Evolutionary conservation across 2,113 vertebrate genomes (phyloP), one percentile per base, ranked within the genome.

Genomic region (Notothenia coriiceps): DNA sequence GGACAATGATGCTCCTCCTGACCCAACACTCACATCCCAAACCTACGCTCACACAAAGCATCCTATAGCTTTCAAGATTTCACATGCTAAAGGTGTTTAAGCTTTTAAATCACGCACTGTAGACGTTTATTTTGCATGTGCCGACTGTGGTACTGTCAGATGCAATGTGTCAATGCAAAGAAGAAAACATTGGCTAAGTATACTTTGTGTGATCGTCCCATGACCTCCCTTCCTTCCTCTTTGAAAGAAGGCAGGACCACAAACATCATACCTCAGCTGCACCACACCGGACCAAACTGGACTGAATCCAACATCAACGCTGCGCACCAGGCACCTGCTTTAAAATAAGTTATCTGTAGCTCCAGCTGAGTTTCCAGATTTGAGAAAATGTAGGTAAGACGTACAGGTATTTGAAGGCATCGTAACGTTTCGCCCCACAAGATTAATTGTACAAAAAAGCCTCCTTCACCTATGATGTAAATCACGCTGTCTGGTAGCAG

Each of bases 251-350:
- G 50, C 12, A 50, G 62, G 54, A 85, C 55, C 62, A 40, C 22
- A 60, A 85, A 83, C 77, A 40, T 88, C 86, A 70, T 82, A 86
- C 81, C 80, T 89, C 81, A 79, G 68, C 57, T 70, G 17, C 25
- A 67, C 56, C 11, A 61, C 56, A 29, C 25, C 1, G n/a, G 56
- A 70, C 70, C 79, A 56, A 25, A 61, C 35, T 63, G 52, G 62
- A 63, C 61, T 54, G 5, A 70, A 40, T 33, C 52, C n/a, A 22
- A 35, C 57, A 43, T 55, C 9, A 47, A 22, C 13, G 43, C 54
- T 22, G 33, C 14, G 61, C 52, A 59, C 40, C 18, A 54, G 12
- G 40, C 50, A 44, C 40, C 71, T 68, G 61, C 64, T 77, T 79
- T 56, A 70, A 49, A 44, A 40, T 40, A 15, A 7, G 29, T 61